Base-by-base conservation (phyloP, 2,888 invertebrate genomes). In the Ceriagrion tenellum region DNA sequence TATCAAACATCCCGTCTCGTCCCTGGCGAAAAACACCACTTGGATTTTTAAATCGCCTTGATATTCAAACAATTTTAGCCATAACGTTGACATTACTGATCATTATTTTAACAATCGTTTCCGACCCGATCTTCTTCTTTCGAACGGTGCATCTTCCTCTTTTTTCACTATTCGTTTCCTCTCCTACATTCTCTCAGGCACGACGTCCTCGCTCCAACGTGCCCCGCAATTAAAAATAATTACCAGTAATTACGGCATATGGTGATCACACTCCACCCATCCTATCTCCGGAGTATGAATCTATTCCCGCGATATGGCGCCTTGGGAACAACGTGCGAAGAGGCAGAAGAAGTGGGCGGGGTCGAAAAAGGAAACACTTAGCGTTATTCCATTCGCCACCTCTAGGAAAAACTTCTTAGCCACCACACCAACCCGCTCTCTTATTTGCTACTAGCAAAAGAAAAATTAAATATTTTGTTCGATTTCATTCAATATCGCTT, bases 171-270 rank as follows among this genome's bases (percentile, higher is more conserved):
- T 55, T 6, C 63, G 8, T 10, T 59, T 30, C 56, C 55, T 12
- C 10, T n/a, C 69, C 69, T 26, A 8, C 69, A 69, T 69, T n/a
- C 69, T n/a, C 69, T 26, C 26, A 91, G 63, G 59, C 91, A n/a
- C n/a, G n/a, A n/a, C 40, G 63, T 63, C 20, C 91, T 40, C 91
- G 30, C 63, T 63, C 40, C 59, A 69, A 47, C 59, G 30, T 35
- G 63, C 35, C 91, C 91, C 63, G 91, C 91, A 91, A 91, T 91
- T 91, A 91, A 91, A 91, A 91, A 91, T 16, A 40, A 91, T 91
- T 91, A 91, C 91, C 91, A 40, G 91, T 91, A 63, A 91, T 91
- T 91, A 91, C 91, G 56, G 55, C 91, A 6, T 4, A 47, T 12
- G 91, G 91, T 12, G 8, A 69, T 69, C 69, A 26, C 69, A 69